phyloP scores from a whole-genome alignment of 2,888 invertebrate genomes.

The Heteromurus nitidus region DNA sequence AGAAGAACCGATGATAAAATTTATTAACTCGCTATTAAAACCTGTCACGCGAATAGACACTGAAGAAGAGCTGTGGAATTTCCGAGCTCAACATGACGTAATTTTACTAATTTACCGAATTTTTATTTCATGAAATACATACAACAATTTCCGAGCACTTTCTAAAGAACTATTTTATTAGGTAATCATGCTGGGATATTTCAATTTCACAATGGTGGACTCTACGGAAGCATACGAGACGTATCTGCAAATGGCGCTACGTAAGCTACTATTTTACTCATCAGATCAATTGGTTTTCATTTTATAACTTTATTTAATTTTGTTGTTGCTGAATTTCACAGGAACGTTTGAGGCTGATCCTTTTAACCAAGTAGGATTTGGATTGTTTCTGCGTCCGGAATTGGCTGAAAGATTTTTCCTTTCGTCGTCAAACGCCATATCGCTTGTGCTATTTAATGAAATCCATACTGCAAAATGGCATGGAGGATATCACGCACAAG shows the following conservation, averaged over 20 bases:
- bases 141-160: too few relatives aligned
- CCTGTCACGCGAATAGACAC: slow-evolving; percentile 71
- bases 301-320: background rate
- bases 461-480: slow-evolving; percentile 73
- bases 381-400: slow-evolving; percentile 65
- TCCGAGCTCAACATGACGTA: slow-evolving; percentile 73
- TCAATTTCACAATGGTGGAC: slow-evolving; percentile 68
- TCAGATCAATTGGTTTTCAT: background rate
- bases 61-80: slow-evolving; percentile 72
- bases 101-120: too few relatives aligned
- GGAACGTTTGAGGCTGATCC: slow-evolving; percentile 71
- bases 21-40: slow-evolving; percentile 68
- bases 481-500: slow-evolving; percentile 63
- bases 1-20: slow-evolving; percentile 70
- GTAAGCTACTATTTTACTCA: slow-evolving; percentile 24
- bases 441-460: slow-evolving; percentile 73
- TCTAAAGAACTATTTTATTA: slow-evolving; percentile 21
- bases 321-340: background rate
- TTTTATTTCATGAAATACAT: too few relatives aligned
- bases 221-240: slow-evolving; percentile 69
- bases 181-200: slow-evolving; percentile 71
- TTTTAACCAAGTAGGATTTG: slow-evolving; percentile 73
- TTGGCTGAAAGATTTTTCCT: slow-evolving; percentile 72
- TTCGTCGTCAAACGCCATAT: slow-evolving; percentile 71
- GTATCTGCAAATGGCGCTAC: slow-evolving; percentile 72